A percentile compares a stretch with the other conserved stretches of the same genome.
These are phyloP conservation scores for Nycticryphes semicollaris DNA, from an alignment of 2,113 vertebrate species.

Conservation along the genomic window DNA sequence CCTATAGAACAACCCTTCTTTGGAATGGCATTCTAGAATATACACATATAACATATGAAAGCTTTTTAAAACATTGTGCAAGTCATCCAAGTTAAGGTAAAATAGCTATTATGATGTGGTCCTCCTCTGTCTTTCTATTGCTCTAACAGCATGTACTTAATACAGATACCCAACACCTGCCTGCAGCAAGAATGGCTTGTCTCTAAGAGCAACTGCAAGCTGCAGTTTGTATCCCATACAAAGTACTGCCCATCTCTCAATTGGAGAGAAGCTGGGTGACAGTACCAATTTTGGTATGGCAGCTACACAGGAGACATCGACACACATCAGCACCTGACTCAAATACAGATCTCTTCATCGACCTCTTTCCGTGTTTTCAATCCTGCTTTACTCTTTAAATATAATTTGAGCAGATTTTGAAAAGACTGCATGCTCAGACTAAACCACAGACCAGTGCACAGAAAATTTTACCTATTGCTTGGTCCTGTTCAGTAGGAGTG, in stretches of 20 bases:
- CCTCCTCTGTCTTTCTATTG: neutral
- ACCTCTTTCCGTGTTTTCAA: neutral
- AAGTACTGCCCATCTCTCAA: neutral
- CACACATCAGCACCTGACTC: neutral
- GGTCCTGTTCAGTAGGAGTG: conserved; percentile 86
- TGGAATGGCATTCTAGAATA: neutral
- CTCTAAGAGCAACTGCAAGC: neutral
- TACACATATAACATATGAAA: neutral
- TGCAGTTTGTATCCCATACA: neutral
- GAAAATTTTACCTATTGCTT: conserved; percentile 68
- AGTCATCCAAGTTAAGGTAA: neutral
- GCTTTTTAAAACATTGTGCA: neutral
- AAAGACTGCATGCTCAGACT: neutral
- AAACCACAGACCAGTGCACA: neutral
- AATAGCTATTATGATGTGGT: neutral
- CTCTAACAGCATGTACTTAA: neutral
- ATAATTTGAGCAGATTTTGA: neutral
- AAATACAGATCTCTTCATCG: neutral
- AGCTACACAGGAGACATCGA: neutral
- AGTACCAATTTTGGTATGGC: neutral
- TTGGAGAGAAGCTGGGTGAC: neutral
- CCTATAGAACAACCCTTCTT: neutral
- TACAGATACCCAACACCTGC: neutral
- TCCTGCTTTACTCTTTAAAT: neutral
- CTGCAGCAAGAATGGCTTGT: neutral